phyloP scores from a whole-genome alignment of 1,140 invertebrate genomes.

The Cecropterus lyciades region DNA sequence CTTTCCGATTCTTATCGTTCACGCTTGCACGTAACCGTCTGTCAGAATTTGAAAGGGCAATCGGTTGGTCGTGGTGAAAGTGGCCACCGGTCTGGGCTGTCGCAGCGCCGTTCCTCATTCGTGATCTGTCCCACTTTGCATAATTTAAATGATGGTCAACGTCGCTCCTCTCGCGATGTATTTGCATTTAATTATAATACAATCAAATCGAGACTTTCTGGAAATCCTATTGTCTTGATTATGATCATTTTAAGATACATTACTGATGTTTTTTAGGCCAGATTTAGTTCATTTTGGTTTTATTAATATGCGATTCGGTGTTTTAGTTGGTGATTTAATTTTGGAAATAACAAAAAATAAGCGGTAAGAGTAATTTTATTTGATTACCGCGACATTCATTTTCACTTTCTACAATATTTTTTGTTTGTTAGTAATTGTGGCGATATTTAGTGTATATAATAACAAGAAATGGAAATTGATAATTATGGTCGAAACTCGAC shows the following conservation, averaged over 20 bases:
- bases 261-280: neutral
- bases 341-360: too few relatives aligned
- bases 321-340: too few relatives aligned
- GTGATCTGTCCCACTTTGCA: constrained; percentile 46
- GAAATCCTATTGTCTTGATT: neutral
- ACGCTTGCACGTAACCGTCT: neutral
- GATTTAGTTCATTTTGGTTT: too few relatives aligned
- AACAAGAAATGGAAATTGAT: too few relatives aligned
- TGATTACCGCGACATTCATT: too few relatives aligned
- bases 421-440: too few relatives aligned
- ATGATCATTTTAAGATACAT: neutral
- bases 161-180: neutral
- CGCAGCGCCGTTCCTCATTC: constrained; percentile 40
- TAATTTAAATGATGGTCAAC: constrained; percentile 34
- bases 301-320: too few relatives aligned
- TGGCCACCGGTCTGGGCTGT: constrained; percentile 37
- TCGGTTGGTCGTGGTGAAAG: constrained; percentile 54
- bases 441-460: too few relatives aligned
- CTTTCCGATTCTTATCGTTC: neutral
- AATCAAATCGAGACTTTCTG: neutral
- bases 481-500: too few relatives aligned
- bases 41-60: constrained; percentile 52
- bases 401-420: too few relatives aligned
- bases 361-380: too few relatives aligned
- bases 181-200: constrained; percentile 6